Conservation (phyloP, 2,888 invertebrate species). For the Gymnosoma rotundatum region DNA sequence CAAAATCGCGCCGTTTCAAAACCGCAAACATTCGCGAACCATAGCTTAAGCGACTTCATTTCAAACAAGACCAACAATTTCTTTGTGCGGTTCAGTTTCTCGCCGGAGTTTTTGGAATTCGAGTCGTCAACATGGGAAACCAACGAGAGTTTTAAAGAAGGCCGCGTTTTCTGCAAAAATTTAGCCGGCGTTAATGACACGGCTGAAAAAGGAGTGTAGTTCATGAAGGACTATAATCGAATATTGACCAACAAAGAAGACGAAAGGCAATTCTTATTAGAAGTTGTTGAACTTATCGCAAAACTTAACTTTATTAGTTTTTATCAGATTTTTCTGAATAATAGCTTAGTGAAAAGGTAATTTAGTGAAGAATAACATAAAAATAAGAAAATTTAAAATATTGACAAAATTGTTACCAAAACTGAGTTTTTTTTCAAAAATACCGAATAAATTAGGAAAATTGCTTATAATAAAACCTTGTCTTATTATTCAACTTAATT, state of each 20-base stretch:
- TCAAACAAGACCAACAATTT: conserved; percentile 22
- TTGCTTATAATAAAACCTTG: no score
- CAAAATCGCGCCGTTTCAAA: conserved; percentile 11
- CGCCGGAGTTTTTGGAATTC: conserved; percentile 17
- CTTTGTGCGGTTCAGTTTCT: conserved; percentile 28
- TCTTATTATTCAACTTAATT: no score
- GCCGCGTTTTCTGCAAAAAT: conserved; percentile 18
- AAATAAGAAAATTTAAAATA: conserved; percentile 8
- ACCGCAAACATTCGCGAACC: conserved; percentile 25
- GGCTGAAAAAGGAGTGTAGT: neutral
- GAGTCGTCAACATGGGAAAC: conserved; percentile 14
- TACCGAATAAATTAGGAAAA: no score
- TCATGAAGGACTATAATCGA: neutral
- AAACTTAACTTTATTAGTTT: no score
- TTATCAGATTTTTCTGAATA: conserved; percentile 3
- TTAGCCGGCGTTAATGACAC: conserved; percentile 6
- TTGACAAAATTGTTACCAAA: no score
- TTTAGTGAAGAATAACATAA: conserved; percentile 12
- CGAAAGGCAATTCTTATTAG: conserved; percentile 28
- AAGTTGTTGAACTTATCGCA: neutral
- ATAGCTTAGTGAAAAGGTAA: conserved; percentile 11
- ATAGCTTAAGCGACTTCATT: conserved; percentile 24
- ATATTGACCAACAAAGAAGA: conserved; percentile 23
- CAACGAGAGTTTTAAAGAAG: conserved; percentile 10
- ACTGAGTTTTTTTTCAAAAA: no score